Conservation (phyloP, 1,140 invertebrate species). For the Ganaspis sp. region DNA sequence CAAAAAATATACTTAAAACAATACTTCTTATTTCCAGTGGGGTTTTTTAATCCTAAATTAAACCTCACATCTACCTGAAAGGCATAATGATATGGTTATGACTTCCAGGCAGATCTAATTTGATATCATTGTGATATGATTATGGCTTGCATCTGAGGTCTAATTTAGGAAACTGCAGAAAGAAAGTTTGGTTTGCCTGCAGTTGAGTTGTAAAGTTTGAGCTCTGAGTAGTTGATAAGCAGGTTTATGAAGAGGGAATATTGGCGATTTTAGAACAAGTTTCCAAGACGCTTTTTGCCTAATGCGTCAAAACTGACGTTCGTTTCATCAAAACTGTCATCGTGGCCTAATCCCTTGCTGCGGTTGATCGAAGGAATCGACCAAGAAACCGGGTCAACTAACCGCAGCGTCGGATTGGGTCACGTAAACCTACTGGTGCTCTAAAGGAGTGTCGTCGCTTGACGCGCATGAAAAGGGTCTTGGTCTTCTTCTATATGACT, state of each 20-base stretch:
- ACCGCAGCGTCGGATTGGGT: constrained; percentile 16
- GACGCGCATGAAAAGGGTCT: background rate
- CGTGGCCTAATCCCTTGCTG: constrained; percentile 7
- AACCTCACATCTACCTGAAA: no score
- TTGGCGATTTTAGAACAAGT: background rate
- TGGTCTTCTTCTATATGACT: background rate
- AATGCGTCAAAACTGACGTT: constrained; percentile 5
- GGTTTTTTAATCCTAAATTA: no score
- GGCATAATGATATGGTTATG: no score
- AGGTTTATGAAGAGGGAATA: background rate
- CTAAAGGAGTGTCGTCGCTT: background rate
- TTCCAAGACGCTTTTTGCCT: background rate
- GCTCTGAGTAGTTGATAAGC: no score
- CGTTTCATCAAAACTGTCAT: constrained; percentile 30
- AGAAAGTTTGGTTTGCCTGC: no score
- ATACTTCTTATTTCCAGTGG: no score
- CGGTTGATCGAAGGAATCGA: constrained; percentile 26
- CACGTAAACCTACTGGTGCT: constrained; percentile 16
- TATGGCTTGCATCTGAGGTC: no score
- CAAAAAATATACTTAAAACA: no score
- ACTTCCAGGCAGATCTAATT: no score
- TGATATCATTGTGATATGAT: no score
- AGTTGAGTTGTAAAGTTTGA: no score
- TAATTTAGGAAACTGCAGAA: no score
- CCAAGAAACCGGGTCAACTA: constrained; percentile 26